Conservation (phyloP, 2,888 invertebrate genomes). For the Yponomeuta malinellus region DNA sequence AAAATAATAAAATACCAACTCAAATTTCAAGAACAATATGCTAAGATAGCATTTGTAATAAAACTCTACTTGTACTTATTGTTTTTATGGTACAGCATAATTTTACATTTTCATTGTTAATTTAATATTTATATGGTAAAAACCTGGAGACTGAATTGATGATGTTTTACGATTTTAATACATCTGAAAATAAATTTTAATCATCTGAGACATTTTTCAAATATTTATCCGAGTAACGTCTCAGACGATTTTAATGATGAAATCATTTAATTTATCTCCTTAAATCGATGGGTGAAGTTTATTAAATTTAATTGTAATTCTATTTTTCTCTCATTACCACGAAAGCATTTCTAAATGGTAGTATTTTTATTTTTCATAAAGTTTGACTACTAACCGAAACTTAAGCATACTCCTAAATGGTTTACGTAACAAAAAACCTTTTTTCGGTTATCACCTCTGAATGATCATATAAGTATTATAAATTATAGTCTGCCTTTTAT, state of each 20-base stretch:
- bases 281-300: not conserved
- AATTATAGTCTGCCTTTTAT: not conserved
- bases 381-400: not conserved
- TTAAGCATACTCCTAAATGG: too few species aligned
- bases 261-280: not conserved
- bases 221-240: too few species aligned
- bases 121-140: slow-evolving; percentile 17
- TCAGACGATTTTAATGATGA: too few species aligned
- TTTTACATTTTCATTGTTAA: slow-evolving; percentile 26
- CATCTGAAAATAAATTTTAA: too few species aligned
- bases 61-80: slow-evolving; percentile 38
- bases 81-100: slow-evolving; percentile 44
- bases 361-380: not conserved
- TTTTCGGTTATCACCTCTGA: not conserved
- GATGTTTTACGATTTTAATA: too few species aligned
- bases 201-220: too few species aligned
- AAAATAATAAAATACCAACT: too few species aligned
- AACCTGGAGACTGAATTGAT: not conserved
- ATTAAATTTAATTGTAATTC: not conserved
- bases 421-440: too few species aligned
- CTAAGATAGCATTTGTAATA: not conserved
- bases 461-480: not conserved
- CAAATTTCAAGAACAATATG: not conserved
- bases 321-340: slow-evolving; percentile 18
- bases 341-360: slow-evolving; percentile 10